Evolutionary conservation across 2,113 vertebrate species (phyloP), one percentile per base, ranked within the genome.

Genomic region (Oryzias melastigma): DNA sequence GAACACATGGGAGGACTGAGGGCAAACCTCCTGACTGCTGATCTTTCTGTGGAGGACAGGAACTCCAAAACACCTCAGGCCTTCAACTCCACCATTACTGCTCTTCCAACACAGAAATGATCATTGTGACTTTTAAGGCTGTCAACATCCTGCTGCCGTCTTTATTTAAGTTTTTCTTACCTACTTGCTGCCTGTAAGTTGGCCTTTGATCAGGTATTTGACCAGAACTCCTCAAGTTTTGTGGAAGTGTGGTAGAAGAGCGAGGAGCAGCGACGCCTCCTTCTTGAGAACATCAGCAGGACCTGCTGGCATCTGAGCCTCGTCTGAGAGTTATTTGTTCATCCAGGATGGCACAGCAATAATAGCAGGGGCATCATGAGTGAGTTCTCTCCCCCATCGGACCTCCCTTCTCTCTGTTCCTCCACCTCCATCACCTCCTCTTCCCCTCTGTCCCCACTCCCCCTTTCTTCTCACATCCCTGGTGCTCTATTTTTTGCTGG

Each of bases 401-500:
- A 80, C 86, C 85, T 87, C 82, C 86, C 81, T 68, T 74, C 66
- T 76, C 62, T 89, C 91, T 87, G 86, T 87, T 82, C 88, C 73
- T 88, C 87, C 87, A 84, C 90, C 73, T 88, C 83, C 92, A 85
- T 66, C 77, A 73, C 82, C 81, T 61, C 67, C 86, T 82, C 85
- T 58, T 80, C 85, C 91, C 82, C 41, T 24, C 44, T 22, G 58
- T 81, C 84, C 89, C 86, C 86, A 83, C 84, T 86, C 87, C 84
- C 83, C 83, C 83, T 85, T 91, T 87, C 79, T 85, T 88, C 88
- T 82, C 84, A 88, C 85, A 87, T 86, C 91, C 88, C 78, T 84
- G 84, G 75, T 80, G 84, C 86, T 84, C 75, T 91, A 91, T 94
- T 94, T 86, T 94, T 93, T 88, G 93, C 91, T 92, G 93, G 91